A percentile compares a stretch with the other conserved stretches of the same genome.
Conservation (phyloP, 2,113 vertebrate genomes). For the Guaruba guarouba region DNA sequence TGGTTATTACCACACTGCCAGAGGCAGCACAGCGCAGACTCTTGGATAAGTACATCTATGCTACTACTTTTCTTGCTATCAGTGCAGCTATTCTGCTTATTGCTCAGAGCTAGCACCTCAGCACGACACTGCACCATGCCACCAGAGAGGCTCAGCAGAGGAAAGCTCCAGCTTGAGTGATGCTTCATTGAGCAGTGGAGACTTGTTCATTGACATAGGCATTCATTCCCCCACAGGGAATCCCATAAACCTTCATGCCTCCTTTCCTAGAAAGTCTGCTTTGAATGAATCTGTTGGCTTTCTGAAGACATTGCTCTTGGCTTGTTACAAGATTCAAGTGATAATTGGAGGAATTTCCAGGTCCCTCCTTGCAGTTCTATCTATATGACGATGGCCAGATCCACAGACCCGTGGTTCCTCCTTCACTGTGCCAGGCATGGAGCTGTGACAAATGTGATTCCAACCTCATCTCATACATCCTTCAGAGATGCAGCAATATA, state of each 20-base stretch:
- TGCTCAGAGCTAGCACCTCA: background rate
- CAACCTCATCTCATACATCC: background rate
- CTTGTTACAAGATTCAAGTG: background rate
- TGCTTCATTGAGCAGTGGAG: background rate
- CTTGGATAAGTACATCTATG: background rate
- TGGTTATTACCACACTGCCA: accelerated
- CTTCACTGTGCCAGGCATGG: background rate
- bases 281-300: background rate
- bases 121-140: accelerated
- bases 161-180: background rate
- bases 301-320: background rate
- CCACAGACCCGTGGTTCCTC: background rate
- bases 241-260: background rate
- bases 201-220: background rate
- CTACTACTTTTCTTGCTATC: background rate
- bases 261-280: background rate
- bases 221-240: background rate
- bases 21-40: background rate
- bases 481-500: background rate
- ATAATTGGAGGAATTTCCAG: background rate
- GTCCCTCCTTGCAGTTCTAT: background rate
- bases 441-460: background rate
- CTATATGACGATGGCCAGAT: background rate
- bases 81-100: background rate
- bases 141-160: accelerated